Percentiles rank a stretch among this genome's conserved stretches.
Evolutionary conservation across 2,113 vertebrate genomes (phyloP).

Genomic region (Sprattus sprattus): DNA sequence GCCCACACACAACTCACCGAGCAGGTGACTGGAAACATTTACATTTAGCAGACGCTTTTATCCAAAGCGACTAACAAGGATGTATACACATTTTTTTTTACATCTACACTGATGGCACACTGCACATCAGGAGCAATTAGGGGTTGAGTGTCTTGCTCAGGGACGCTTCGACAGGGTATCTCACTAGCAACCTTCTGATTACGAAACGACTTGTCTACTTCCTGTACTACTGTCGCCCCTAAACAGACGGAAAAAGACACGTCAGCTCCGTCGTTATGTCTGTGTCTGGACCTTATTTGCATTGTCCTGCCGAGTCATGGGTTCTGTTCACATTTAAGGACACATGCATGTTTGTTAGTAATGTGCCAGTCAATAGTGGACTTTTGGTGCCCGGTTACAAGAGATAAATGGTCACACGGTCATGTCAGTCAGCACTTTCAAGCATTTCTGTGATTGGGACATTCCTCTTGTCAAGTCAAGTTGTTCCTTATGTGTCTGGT

Average conservation of each 20-base stretch:
- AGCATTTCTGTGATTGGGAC: neutral
- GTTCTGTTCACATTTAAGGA: neutral
- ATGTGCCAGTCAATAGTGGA: neutral
- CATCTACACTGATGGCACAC: too few relatives aligned
- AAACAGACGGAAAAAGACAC: neutral
- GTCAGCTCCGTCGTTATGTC: neutral
- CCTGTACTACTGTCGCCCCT: too few relatives aligned
- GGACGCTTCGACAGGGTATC: too few relatives aligned
- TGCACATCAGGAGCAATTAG: too few relatives aligned
- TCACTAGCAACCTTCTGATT: too few relatives aligned
- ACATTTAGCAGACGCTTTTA: too few relatives aligned
- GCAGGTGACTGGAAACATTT: constrained; percentile 59
- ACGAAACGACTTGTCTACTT: too few relatives aligned
- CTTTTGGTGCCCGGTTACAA: neutral
- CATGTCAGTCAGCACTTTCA: neutral
- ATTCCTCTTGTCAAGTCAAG: neutral
- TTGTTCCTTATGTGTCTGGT: neutral
- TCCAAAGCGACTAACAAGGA: too few relatives aligned
- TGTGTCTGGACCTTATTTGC: too few relatives aligned
- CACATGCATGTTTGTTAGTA: neutral
- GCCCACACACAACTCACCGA: constrained; percentile 69
- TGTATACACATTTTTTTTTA: too few relatives aligned
- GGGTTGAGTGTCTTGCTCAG: too few relatives aligned
- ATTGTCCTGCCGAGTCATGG: too few relatives aligned
- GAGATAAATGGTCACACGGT: neutral